These are phyloP conservation scores for Tuberolachnus salignus DNA, from an alignment of 2,888 invertebrate species.

Conservation along the genomic window DNA sequence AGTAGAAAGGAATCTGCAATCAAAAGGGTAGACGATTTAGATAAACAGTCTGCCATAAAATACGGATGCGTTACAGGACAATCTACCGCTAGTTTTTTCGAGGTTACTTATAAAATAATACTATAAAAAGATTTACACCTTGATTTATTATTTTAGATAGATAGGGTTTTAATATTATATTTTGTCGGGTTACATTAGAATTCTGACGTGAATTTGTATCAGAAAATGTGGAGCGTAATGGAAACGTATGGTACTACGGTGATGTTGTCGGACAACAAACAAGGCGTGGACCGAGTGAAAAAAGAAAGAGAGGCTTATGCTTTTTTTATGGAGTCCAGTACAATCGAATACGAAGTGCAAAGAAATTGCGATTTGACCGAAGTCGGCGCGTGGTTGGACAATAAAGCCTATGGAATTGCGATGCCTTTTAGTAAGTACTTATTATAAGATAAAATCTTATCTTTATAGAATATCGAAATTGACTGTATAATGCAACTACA, in stretches of 20 bases:
- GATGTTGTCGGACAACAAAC: constrained; percentile 80
- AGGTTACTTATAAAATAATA: constrained; percentile 65
- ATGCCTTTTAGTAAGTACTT: constrained; percentile 80
- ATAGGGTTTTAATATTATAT: not conserved
- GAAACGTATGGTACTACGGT: constrained; percentile 81
- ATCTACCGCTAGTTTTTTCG: constrained; percentile 89
- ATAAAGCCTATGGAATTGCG: constrained; percentile 92
- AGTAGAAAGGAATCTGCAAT: constrained; percentile 89
- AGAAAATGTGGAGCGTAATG: constrained; percentile 93
- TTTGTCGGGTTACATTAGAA: constrained; percentile 43
- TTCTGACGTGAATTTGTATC: constrained; percentile 81
- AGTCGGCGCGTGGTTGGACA: constrained; percentile 81
- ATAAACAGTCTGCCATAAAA: constrained; percentile 92
- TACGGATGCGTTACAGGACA: constrained; percentile 91
- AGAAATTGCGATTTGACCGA: constrained; percentile 83
- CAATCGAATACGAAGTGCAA: constrained; percentile 89
- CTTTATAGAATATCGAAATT: no score
- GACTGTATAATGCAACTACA: not conserved
- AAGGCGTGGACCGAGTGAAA: constrained; percentile 84
- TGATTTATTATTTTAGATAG: not conserved
- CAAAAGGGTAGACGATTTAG: constrained; percentile 88
- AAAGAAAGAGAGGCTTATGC: constrained; percentile 84
- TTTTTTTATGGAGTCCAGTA: constrained; percentile 94
- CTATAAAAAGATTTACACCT: not conserved
- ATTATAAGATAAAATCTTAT: no score